phyloP scores from a whole-genome alignment of 1,140 invertebrate genomes.

The Heliothis subflexa region DNA sequence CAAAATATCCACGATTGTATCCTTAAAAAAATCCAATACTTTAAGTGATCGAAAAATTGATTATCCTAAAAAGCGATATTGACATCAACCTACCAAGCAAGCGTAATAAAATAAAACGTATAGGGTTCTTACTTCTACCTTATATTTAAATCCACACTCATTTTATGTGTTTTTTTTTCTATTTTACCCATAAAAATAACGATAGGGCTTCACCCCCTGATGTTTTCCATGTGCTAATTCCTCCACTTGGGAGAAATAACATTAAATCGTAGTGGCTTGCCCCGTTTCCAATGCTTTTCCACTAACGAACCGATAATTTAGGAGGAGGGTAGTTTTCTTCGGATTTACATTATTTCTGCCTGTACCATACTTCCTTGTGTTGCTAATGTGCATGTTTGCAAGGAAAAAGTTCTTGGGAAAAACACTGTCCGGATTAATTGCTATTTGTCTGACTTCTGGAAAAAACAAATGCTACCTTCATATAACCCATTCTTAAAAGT shows the following conservation, averaged over 20 bases:
- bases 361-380: slow-evolving; percentile 18
- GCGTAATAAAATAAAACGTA: too few species aligned
- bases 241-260: slow-evolving; percentile 79
- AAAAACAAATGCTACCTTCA: too few species aligned
- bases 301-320: slow-evolving; percentile 77
- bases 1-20: too few species aligned
- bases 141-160: slow-evolving; percentile 32
- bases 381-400: background rate
- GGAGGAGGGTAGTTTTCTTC: slow-evolving; percentile 54
- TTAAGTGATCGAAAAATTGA: background rate
- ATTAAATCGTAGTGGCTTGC: slow-evolving; percentile 70
- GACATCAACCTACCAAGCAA: background rate
- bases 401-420: background rate
- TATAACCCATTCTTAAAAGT: too few species aligned
- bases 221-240: slow-evolving; percentile 78
- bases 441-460: too few species aligned
- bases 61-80: background rate
- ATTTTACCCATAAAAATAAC: slow-evolving; percentile 57
- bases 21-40: background rate
- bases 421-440: background rate
- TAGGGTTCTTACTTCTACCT: background rate
- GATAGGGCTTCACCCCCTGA: slow-evolving; percentile 60
- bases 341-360: slow-evolving; percentile 32
- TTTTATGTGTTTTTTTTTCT: slow-evolving; percentile 32
- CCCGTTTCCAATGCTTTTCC: slow-evolving; percentile 64